Percentiles rank a stretch among this genome's conserved stretches.
phyloP scores from a whole-genome alignment of 37 sponge, comb jelly and placozoan genomes.

The Tethya wilhelma region DNA sequence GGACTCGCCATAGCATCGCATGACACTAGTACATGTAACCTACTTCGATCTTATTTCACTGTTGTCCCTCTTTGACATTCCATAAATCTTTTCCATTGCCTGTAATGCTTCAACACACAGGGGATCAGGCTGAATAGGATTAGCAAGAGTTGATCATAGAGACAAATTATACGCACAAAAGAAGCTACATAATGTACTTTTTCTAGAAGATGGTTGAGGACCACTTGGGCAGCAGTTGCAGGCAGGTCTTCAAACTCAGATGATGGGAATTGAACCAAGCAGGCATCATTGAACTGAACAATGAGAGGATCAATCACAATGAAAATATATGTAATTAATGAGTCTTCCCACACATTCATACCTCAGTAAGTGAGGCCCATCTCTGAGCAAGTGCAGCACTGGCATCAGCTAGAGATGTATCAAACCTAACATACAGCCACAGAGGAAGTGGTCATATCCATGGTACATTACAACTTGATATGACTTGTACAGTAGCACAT shows the following conservation, averaged over 20 bases:
- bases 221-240: slow-evolving; percentile 40
- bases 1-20: background rate
- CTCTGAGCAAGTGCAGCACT: slow-evolving; percentile 62
- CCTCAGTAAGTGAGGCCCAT: slow-evolving; percentile 51
- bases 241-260: slow-evolving; percentile 36
- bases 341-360: too few species aligned
- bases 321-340: background rate
- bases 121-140: slow-evolving; percentile 31
- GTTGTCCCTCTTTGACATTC: slow-evolving; percentile 48
- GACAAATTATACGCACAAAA: background rate
- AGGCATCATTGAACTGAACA: background rate
- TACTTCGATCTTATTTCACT: slow-evolving; percentile 71
- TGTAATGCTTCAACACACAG: slow-evolving; percentile 40
- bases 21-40: background rate
- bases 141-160: too few species aligned
- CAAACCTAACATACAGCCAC: slow-evolving; percentile 35
- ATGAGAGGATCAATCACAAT: background rate
- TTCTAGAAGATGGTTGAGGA: slow-evolving; percentile 46
- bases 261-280: slow-evolving; percentile 15
- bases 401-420: slow-evolving; percentile 54
- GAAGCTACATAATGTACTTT: slow-evolving; percentile 21
- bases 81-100: slow-evolving; percentile 67
- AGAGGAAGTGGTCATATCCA: too few species aligned
- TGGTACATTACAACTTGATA: background rate
- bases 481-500: background rate